A percentile compares a stretch with the other conserved stretches of the same genome.
phyloP scores from a whole-genome alignment of 2,113 vertebrate genomes.

The Turdus rufiventris region DNA sequence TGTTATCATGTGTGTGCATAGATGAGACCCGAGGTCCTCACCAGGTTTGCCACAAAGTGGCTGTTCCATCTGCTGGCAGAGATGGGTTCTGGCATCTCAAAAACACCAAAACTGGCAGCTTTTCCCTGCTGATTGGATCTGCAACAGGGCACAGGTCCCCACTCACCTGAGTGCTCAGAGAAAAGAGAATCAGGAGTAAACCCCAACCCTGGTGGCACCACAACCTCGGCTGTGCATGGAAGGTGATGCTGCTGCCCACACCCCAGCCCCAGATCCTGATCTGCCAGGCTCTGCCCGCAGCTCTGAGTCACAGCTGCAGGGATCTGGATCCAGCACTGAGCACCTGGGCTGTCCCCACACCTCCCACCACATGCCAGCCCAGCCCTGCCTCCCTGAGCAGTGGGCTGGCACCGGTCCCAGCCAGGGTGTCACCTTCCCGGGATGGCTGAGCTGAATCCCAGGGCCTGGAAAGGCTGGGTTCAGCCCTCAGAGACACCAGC shows the following conservation, averaged over 20 bases:
- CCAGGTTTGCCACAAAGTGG: background rate
- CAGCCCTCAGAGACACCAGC: background rate
- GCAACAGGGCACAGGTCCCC: background rate
- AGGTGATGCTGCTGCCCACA: background rate
- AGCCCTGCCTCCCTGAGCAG: background rate
- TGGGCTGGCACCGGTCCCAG: background rate
- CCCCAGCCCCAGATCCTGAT: background rate
- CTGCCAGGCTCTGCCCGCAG: background rate
- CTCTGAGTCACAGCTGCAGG: background rate
- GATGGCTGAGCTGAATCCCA: background rate
- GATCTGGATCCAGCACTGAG: background rate
- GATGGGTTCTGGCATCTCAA: background rate
- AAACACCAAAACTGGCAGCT: background rate
- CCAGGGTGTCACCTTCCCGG: background rate
- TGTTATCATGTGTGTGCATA: background rate
- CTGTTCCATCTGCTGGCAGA: background rate
- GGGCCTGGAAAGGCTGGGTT: rapidly evolving
- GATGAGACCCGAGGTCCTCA: rapidly evolving
- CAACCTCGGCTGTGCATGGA: rapidly evolving
- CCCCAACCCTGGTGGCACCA: background rate
- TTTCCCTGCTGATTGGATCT: background rate
- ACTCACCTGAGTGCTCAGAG: background rate
- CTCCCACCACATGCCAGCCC: background rate
- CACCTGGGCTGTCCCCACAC: background rate
- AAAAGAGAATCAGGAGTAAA: background rate